Base-by-base conservation (phyloP, 2,113 vertebrate genomes). In the Petroica traversi region DNA sequence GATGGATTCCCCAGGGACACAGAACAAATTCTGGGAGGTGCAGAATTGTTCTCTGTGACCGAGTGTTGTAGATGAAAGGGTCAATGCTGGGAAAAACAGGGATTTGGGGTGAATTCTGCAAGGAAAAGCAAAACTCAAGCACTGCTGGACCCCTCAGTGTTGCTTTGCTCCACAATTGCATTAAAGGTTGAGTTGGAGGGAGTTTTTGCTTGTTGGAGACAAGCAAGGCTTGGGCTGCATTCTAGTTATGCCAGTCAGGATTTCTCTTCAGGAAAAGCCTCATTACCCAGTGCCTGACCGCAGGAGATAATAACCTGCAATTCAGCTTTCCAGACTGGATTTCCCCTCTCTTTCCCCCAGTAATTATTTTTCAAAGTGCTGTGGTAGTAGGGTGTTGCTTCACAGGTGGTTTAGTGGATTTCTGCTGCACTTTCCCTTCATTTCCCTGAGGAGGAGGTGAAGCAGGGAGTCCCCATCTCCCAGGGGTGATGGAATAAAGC, bases 221-320 rank as follows among this genome's bases (percentile, higher is more conserved):
- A 29, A 41, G 78, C 23, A 26, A 17, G 82, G 1, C 29, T 41
- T 59, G 1, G 40, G 31, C 43, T 87, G 38, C 3, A 0, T 71
- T 89, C 49, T 41, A 49, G 43, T 54, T 18, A 2, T 66, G 68
- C 38, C 69, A 82, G 82, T 29, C 62, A 46, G 80, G 76, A 71
- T 78, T 92, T 84, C 89, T 94, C n/a, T 78, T 55, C 86, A 88
- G 85, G 94, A 95, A 92, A 73, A 92, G 74, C 0, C 85, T 95
- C 77, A 40, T 95, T 87, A 59, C 61, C 62, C 33, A 5, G 62
- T 69, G 84, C 68, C 69, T 91, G 95, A 82, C 89, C 89, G 45
- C 74, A 68, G 85, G 2, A 88, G 89, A 59, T 75, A 84, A 74
- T 80, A 85, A 77, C n/a, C 14, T 57, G 73, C 80, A 63, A 17